Percentiles rank a stretch among this genome's conserved stretches.
These are phyloP conservation scores for Mactromeris polynyma DNA, from an alignment of 2,888 invertebrate genomes.

Conservation along the genomic window DNA sequence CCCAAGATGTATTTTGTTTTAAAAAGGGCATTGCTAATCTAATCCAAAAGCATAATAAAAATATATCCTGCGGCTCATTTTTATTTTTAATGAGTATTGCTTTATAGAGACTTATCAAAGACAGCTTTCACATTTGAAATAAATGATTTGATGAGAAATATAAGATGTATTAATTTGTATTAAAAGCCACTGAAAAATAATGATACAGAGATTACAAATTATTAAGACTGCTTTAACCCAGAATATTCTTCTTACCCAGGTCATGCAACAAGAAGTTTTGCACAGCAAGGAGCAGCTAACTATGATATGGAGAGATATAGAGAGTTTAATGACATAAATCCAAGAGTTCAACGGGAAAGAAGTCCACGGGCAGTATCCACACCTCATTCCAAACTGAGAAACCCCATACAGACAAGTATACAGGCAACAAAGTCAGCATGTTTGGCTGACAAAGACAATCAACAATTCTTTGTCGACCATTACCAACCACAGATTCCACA, in stretches of 20 bases:
- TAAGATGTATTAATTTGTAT: too few species aligned
- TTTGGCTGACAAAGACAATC: neutral
- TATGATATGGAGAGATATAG: neutral
- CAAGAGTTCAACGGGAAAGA: neutral
- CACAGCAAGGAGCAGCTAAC: neutral
- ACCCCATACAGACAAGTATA: neutral
- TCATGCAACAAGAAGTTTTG: neutral
- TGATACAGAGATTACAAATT: too few species aligned
- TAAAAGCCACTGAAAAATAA: too few species aligned
- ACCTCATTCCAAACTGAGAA: neutral
- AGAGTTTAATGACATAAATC: neutral
- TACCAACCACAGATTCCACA: neutral
- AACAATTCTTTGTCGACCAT: slow-evolving; percentile 12
- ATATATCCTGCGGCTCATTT: too few species aligned
- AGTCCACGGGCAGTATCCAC: slow-evolving; percentile 9
- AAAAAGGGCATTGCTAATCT: too few species aligned
- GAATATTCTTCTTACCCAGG: neutral
- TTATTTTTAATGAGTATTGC: too few species aligned
- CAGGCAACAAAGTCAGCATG: slow-evolving; percentile 19
- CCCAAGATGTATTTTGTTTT: too few species aligned
- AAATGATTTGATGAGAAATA: too few species aligned
- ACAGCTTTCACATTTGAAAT: too few species aligned
- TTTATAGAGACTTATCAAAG: too few species aligned
- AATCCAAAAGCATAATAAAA: too few species aligned
- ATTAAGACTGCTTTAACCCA: too few species aligned